Evolutionary conservation across 2,797 vertebrate species (phyloP), one percentile per base, ranked within the genome.

Genomic region (Spinus olivaceus): DNA sequence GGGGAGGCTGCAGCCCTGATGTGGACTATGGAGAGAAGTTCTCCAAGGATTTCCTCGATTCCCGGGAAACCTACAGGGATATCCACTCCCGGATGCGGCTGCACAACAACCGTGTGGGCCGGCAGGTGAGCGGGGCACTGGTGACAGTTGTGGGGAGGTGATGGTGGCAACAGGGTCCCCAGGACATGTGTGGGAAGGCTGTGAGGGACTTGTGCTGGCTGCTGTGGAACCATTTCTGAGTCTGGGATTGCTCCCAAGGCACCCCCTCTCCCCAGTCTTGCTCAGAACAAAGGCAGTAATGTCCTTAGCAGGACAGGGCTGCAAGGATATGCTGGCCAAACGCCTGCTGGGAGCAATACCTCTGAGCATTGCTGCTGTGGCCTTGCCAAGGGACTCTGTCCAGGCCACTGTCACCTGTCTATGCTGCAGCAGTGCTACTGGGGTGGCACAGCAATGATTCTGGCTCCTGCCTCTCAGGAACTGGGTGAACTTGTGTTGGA

Each of bases 1-100:
- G 99, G 99, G 99, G 99, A 12, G 99, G 99, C 91, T 99, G 99
- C 98, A 99, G 99, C 96, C 99, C 99, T 0, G 99, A 99, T 1
- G 98, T 99, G 98, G 99, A 99, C 95, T 99, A 99, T 51, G 99
- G 99, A 61, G 99, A 99, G 96, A 99, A 99, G 96, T 99, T 99
- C 98, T 99, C 99, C 53, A 98, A 98, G 95, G 99, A 99, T 95
- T 99, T 99, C 97, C 98, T 99, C 9, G 99, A 99, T 86, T 99
- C 99, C 79, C 98, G 99, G 18, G 99, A 99, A 97, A 99, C 98
- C 91, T 99, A 99, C 98, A 98, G 98, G 96, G 99, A 99, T 94
- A 99, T 99, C 98, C 99, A 99, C 61, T 99, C 99, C 8, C 98
- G 99, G 28, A 99, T 99, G 99, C 98, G 99, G 97, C 99, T 99